Base-by-base conservation (phyloP, 2,113 vertebrate genomes). In the Cephalopterus ornatus region DNA sequence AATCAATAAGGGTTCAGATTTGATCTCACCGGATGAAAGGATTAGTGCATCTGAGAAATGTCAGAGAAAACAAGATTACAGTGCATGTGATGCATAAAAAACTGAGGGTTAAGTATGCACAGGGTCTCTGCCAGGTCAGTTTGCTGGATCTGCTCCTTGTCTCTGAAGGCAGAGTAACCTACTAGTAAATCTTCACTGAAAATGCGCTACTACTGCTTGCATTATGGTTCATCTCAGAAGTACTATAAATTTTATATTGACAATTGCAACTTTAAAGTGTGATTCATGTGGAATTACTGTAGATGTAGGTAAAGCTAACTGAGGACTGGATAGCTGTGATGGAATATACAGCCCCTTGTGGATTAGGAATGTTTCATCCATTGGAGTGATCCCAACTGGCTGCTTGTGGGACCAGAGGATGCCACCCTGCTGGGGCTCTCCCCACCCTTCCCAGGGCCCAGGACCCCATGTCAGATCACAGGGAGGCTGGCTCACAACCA, bases 21-120 rank as follows among this genome's bases (percentile, higher is more conserved):
- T 95, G 74, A 52, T 93, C 79, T 88, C 46, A 21, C 30, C 44
- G 70, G 61, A 82, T 87, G 85, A 95, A 94, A 95, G 89, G 92
- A 96, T 94, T 95, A 95, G 58, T 68, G n/a, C 44, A 79, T 93
- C 88, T 96, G 83, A 94, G 85, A 93, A 96, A 95, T 81, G 83
- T 89, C 80, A 85, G 85, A 91, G 84, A 70, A 77, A 93, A 91
- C 81, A 94, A 95, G 94, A 97, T 97, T 96, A 95, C 23, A 59
- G 67, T 39, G 27, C 85, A 95, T 89, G 88, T 95, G 91, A 92
- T 95, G 66, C 65, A 89, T 88, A 89, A 93, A 80, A 82, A 94
- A 84, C 62, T 50, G 78, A 44, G 42, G 75, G 71, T 88, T 93
- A 95, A 71, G 35, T 61, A 96, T 68, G 76, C 91, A 85, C 3